Conservation (phyloP, 37 sponge, comb jelly and placozoan species). For the Chondrilla cf. caribensis region DNA sequence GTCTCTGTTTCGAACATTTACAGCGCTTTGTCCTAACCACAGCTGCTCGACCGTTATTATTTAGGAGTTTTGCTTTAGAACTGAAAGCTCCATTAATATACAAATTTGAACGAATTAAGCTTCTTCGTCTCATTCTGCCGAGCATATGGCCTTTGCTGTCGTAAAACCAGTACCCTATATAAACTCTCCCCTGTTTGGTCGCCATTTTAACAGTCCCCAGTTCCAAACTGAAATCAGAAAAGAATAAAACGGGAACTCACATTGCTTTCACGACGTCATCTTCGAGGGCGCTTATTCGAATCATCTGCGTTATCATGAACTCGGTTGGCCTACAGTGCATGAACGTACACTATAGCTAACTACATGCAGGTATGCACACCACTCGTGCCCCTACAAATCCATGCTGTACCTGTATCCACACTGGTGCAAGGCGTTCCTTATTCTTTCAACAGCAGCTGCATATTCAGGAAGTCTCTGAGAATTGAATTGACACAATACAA, state of each 20-base stretch:
- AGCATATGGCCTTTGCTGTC: no score
- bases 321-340: conserved; percentile 25
- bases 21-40: no score
- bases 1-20: no score
- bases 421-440: conserved; percentile 11
- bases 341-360: background rate
- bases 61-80: no score
- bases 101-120: no score
- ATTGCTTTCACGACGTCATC: conserved; percentile 27
- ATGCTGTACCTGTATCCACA: background rate
- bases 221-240: no score
- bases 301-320: conserved; percentile 28
- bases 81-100: no score
- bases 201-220: no score
- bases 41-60: no score
- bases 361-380: background rate
- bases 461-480: conserved; percentile 8
- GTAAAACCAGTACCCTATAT: no score
- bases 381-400: background rate
- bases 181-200: no score
- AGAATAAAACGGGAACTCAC: conserved; percentile 19
- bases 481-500: background rate
- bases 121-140: no score
- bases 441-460: background rate
- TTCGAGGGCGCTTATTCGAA: conserved; percentile 16